Conservation (phyloP, 2,113 vertebrate species). For the Bucco capensis region DNA sequence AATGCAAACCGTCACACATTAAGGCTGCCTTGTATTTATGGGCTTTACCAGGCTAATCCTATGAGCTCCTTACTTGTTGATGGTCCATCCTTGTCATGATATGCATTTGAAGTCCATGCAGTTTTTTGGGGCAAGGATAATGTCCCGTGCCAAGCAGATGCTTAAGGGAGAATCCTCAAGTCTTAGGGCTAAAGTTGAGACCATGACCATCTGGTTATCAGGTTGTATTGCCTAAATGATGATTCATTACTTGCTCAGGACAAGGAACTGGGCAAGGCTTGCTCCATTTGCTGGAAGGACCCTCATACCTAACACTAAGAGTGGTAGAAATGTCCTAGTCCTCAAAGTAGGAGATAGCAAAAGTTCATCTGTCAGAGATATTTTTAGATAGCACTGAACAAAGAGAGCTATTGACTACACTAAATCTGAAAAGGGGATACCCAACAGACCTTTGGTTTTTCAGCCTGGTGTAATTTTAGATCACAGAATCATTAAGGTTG, state of each 20-base stretch:
- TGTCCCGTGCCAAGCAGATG: background rate
- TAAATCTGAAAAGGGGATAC: background rate
- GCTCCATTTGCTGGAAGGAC: background rate
- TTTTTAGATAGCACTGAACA: background rate
- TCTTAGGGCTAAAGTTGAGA: background rate
- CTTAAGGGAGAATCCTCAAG: background rate
- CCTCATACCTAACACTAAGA: background rate
- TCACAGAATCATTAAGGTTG: no score
- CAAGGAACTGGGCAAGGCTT: background rate
- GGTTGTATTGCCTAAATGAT: background rate
- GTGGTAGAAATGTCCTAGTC: background rate
- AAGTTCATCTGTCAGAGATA: background rate
- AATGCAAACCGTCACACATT: accelerated
- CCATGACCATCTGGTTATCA: background rate
- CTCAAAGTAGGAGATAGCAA: background rate
- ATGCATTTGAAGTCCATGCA: background rate
- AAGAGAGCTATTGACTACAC: background rate
- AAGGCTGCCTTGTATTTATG: background rate
- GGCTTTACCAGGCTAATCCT: background rate
- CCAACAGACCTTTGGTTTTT: background rate
- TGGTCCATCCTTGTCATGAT: background rate
- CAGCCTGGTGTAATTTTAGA: background rate
- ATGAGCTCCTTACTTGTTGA: background rate
- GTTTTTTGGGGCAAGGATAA: accelerated
- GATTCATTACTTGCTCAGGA: background rate